phyloP scores from a whole-genome alignment of 1,140 invertebrate species.

The Chlorops oryzae region DNA sequence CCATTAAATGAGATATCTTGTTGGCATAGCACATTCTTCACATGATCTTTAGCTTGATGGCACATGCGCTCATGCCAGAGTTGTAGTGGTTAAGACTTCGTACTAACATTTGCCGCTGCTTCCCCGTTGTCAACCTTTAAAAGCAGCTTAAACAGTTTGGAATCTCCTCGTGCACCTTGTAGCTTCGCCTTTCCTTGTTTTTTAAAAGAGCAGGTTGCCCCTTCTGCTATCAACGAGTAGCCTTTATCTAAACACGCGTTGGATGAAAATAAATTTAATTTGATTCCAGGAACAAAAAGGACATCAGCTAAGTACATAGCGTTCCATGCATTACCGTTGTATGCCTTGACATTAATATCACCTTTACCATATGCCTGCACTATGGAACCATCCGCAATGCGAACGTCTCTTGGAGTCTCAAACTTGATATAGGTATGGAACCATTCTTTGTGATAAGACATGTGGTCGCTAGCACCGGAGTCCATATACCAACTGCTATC shows the following conservation, averaged over 20 bases:
- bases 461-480: constrained; percentile 10
- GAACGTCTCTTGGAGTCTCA: neutral
- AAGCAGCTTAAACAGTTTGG: too few species aligned
- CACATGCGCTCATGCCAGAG: constrained; percentile 1
- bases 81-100: too few species aligned
- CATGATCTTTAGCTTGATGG: neutral
- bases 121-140: too few species aligned
- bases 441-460: constrained; percentile 8
- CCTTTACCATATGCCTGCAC: constrained; percentile 3
- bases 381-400: neutral
- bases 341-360: neutral
- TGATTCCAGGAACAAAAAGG: too few species aligned
- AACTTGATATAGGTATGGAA: constrained; percentile 1
- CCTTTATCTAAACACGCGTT: neutral
- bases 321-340: neutral
- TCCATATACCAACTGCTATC: constrained; percentile 10
- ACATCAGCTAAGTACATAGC: neutral
- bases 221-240: neutral
- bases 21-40: too few species aligned
- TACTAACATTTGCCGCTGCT: too few species aligned
- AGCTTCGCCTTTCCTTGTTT: neutral
- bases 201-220: neutral
- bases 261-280: constrained; percentile 1
- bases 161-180: neutral
- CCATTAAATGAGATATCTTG: neutral